These are phyloP conservation scores for Epicauta chinensis DNA, from an alignment of 1,140 invertebrate species.

Conservation along the genomic window DNA sequence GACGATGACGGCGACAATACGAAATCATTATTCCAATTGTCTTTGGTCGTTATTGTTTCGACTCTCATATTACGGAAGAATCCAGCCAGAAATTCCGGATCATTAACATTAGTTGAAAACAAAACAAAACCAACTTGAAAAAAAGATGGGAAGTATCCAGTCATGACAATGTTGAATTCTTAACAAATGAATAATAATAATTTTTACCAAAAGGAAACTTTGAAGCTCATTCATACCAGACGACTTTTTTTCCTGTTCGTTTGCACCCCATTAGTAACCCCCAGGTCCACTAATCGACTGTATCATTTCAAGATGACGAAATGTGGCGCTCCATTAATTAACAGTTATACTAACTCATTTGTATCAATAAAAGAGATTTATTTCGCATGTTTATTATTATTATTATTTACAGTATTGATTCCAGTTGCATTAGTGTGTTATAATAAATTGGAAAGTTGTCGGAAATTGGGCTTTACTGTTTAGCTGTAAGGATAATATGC, in stretches of 20 bases:
- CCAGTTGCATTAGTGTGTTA: too few species aligned
- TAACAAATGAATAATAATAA: slow-evolving; percentile 18
- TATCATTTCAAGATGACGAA: slow-evolving; percentile 5
- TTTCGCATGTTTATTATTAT: too few species aligned
- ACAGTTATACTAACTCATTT: background rate
- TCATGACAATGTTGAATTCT: slow-evolving; percentile 4
- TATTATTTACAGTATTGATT: background rate
- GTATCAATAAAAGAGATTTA: too few species aligned
- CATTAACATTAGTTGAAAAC: too few species aligned
- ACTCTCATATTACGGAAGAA: too few species aligned
- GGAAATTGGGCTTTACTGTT: background rate
- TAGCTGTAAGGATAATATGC: background rate
- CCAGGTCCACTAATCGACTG: slow-evolving; percentile 12
- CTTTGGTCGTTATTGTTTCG: too few species aligned
- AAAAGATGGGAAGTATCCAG: background rate
- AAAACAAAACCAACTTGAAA: too few species aligned
- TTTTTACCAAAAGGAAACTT: background rate
- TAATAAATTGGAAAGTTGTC: too few species aligned
- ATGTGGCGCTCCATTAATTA: too few species aligned
- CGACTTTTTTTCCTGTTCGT: slow-evolving; percentile 3
- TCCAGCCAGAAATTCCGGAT: too few species aligned
- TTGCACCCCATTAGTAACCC: slow-evolving; percentile 18
- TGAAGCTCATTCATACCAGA: slow-evolving; percentile 5
- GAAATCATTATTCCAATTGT: too few species aligned
- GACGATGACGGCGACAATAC: too few species aligned